These are phyloP conservation scores for Galeopsomyia nigrocyanea DNA, from an alignment of 2,888 invertebrate genomes.

Conservation along the genomic window DNA sequence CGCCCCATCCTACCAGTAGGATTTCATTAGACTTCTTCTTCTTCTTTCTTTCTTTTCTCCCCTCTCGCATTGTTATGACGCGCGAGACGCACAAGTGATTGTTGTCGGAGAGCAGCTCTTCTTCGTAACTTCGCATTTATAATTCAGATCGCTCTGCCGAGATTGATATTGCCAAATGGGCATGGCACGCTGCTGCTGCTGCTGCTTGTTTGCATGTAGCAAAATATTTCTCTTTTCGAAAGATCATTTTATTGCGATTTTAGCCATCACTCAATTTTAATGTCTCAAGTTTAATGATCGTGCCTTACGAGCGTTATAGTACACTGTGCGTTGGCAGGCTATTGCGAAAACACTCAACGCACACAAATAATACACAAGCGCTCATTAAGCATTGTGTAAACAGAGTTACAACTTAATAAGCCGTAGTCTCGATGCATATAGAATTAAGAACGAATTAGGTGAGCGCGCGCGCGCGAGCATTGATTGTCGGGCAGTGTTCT, in stretches of 20 bases:
- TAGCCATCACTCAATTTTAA: slow-evolving; percentile 1
- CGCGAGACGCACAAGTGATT: neutral
- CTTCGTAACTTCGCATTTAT: neutral
- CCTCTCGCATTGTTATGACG: neutral
- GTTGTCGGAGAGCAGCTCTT: neutral
- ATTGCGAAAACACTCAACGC: neutral
- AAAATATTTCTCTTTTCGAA: neutral
- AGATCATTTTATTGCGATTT: neutral
- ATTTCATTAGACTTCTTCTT: neutral
- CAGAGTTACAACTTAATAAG: neutral
- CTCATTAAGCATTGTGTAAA: slow-evolving; percentile 15
- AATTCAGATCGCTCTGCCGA: neutral
- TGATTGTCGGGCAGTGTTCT: neutral
- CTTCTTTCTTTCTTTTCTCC: neutral
- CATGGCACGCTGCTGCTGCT: too few species aligned
- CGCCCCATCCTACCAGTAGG: too few species aligned
- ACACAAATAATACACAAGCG: neutral
- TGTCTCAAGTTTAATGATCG: neutral
- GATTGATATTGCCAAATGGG: neutral
- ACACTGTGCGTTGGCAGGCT: too few species aligned
- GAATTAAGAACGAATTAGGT: slow-evolving; percentile 4
- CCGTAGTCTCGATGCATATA: neutral
- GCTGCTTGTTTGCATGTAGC: too few species aligned
- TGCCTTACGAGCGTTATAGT: too few species aligned
- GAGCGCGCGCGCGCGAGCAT: neutral